Percentiles rank a stretch among this genome's conserved stretches.
These are phyloP conservation scores for Spodoptera frugiperda DNA, from an alignment of 1,140 invertebrate species.

Conservation along the genomic window DNA sequence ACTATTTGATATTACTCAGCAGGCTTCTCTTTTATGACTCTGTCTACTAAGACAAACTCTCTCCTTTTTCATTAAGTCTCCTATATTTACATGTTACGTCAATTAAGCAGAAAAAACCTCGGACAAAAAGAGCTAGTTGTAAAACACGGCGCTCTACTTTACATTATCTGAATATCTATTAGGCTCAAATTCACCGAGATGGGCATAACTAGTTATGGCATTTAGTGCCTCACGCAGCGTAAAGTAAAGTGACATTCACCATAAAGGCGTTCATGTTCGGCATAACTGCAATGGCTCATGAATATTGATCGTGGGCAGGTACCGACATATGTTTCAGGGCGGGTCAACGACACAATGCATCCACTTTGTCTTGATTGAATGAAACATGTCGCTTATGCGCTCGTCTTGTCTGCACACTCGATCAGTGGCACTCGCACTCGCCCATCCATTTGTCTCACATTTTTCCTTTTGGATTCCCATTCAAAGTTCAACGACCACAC, in stretches of 20 bases:
- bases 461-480: slow-evolving; percentile 54
- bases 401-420: slow-evolving; percentile 51
- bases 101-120: no score
- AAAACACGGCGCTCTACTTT: slow-evolving; percentile 21
- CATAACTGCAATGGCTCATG: slow-evolving; percentile 47
- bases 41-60: no score
- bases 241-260: slow-evolving; percentile 48
- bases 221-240: slow-evolving; percentile 35
- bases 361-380: slow-evolving; percentile 72
- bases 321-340: slow-evolving; percentile 40
- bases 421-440: slow-evolving; percentile 46
- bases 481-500: slow-evolving; percentile 55
- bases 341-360: slow-evolving; percentile 66
- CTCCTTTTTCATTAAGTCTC: no score
- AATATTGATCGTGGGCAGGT: slow-evolving; percentile 46
- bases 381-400: slow-evolving; percentile 56
- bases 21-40: no score
- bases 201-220: slow-evolving; percentile 30
- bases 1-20: no score
- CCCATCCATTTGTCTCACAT: slow-evolving; percentile 50
- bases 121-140: neutral
- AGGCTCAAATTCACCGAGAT: slow-evolving; percentile 33
- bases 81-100: no score
- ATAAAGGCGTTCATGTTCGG: slow-evolving; percentile 41
- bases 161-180: slow-evolving; percentile 39